A percentile compares a stretch with the other conserved stretches of the same genome.
phyloP scores from a whole-genome alignment of 2,113 vertebrate genomes.

The Mionectes macconnelli region DNA sequence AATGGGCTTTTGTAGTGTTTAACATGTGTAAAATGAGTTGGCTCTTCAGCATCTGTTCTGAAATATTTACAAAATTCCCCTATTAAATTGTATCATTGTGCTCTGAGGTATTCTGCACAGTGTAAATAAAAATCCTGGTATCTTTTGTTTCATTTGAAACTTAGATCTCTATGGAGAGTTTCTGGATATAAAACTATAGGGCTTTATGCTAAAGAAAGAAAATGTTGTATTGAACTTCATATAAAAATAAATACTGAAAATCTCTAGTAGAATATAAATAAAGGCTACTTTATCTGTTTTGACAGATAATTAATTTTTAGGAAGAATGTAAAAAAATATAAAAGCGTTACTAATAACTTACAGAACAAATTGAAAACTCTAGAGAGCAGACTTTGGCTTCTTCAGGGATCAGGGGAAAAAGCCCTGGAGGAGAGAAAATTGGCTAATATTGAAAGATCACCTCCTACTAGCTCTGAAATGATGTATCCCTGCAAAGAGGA shows the following conservation, averaged over 20 bases:
- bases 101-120: neutral
- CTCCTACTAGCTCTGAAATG: neutral
- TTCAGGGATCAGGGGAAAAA: neutral
- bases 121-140: neutral
- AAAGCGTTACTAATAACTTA: neutral
- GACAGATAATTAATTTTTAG: neutral
- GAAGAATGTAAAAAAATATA: neutral
- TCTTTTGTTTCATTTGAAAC: neutral
- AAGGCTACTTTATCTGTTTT: neutral
- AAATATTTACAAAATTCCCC: conserved; percentile 37
- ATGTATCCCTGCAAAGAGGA: neutral
- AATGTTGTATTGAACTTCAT: neutral
- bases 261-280: neutral
- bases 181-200: neutral
- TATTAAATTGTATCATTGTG: conserved; percentile 19
- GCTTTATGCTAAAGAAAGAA: neutral
- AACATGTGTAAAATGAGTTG: neutral
- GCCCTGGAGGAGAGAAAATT: neutral
- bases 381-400: neutral
- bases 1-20: neutral
- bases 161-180: neutral
- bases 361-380: neutral
- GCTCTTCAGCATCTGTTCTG: neutral
- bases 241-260: neutral
- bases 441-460: neutral